Base-by-base conservation (phyloP, 2,113 vertebrate species). In the Galemys pyrenaicus region DNA sequence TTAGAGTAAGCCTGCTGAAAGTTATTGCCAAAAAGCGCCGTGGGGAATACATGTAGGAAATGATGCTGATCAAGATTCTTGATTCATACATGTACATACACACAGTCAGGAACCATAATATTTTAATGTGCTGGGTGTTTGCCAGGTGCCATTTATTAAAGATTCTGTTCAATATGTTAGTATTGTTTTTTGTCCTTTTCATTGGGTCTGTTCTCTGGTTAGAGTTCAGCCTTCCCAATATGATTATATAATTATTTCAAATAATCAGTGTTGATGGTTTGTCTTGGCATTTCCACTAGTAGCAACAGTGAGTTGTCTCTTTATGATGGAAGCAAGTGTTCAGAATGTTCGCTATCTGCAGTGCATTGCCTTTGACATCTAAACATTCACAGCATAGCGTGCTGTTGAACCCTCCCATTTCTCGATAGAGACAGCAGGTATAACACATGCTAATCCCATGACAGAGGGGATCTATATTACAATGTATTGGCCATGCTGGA, bases 401-500 rank as follows among this genome's bases (percentile, higher is more conserved):
- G 4, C 6, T 93, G 13, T 20, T 60, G 49, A 70, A 41, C 54
- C 49, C 1, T 46, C 64, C 44, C 28, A 39, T 71, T 19, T 84
- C 32, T 24, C n/a, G 9, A 13, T 62, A 6, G 4, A 41, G 16
- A 68, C 22, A 87, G 7, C 11, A 65, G 8, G 35, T 26, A 80
- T 65, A 1, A 6, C n/a, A 68, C 32, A 67, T 0, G 39, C 2
- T 6, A 51, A 15, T 0, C 5, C 41, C 2, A 37, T 73, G 1
- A 37, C 7, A 74, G 24, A 86, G 9, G 8, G 7, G 15, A 20
- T 24, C 17, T 54, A 87, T 24, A 32, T 20, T 67, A 8, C 4
- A 26, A 13, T 10, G 2, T 3, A n/a, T n/a, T 73, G 9, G 19
- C 24, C 73, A 24, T 8, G 4, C 22, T 11, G 19, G 30, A 24